Evolutionary conservation across 2,797 vertebrate genomes (phyloP), one percentile per base, ranked within the genome.

Genomic region (Sparidentex hasta): DNA sequence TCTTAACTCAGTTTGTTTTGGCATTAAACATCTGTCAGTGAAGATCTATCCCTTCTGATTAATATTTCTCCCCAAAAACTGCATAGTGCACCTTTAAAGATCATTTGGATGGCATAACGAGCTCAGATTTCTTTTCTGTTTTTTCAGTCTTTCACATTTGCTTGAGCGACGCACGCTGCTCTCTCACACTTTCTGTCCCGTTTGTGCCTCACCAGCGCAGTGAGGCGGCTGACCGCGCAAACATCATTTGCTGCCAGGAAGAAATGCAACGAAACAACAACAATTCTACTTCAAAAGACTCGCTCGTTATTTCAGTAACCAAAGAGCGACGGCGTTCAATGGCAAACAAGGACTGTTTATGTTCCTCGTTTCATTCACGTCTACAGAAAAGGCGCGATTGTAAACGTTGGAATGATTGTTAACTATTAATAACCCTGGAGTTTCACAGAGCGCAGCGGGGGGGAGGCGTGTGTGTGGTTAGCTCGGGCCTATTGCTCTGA

Each of bases 261-360:
- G 46, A 88, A 83, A 86, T 14, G 71, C 85, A 86, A 67, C 75
- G 79, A 83, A 88, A 84, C 86, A 87, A 80, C n/a, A n/a, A n/a
- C n/a, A 74, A 76, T 86, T 71, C 84, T 71, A 77, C 69, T 74
- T 65, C n/a, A 25, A 12, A 33, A 48, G 21, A 64, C 47, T 57
- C 80, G 77, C 43, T 82, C 58, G 54, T 88, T 62, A 75, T 82
- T 87, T 59, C 68, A 71, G 64, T 18, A 29, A 58, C 23, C 56
- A 29, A 61, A 80, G 46, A 66, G 47, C 7, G 3, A 71, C 18
- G 0, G 20, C 7, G 50, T 78, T 38, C 25, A 11, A 58, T 3
- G 0, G 46, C 77, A 78, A 65, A 65, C 67, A 55, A 29, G 52
- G 66, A 55, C 14, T 41, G 64, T 82, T 62, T 73, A 56, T 29